Conservation (phyloP, 2,113 vertebrate genomes). For the Tricholaema leucomelas region DNA sequence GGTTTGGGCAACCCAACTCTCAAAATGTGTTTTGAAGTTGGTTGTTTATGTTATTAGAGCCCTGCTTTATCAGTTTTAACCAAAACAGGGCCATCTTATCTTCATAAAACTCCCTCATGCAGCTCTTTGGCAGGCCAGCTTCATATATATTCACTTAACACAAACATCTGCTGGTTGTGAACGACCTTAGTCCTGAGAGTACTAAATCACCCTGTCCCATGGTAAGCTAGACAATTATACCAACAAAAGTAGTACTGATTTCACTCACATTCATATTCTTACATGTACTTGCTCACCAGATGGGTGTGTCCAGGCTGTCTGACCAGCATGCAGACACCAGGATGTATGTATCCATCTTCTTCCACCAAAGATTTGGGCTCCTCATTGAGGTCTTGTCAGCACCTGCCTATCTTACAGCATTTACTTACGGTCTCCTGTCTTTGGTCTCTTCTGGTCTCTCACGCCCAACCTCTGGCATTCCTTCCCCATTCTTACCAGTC, state of each 20-base stretch:
- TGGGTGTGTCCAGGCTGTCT: neutral
- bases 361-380: neutral
- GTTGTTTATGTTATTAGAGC: too few relatives aligned
- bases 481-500: neutral
- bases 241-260: neutral
- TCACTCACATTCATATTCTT: neutral
- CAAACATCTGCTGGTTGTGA: too few relatives aligned
- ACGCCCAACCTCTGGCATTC: neutral
- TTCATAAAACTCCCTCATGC: too few relatives aligned
- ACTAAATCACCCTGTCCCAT: too few relatives aligned
- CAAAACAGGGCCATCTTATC: too few relatives aligned
- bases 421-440: neutral
- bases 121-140: too few relatives aligned
- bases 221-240: too few relatives aligned
- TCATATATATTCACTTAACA: too few relatives aligned
- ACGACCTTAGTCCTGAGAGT: too few relatives aligned
- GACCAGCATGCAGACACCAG: neutral
- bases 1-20: too few relatives aligned
- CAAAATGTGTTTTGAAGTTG: too few relatives aligned
- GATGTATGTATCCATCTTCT: rapidly evolving
- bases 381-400: neutral
- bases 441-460: neutral
- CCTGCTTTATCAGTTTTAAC: too few relatives aligned
- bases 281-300: rapidly evolving
- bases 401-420: neutral